Evolutionary conservation across 2,113 vertebrate genomes (phyloP).

Genomic region (Pterocles orientalis): DNA sequence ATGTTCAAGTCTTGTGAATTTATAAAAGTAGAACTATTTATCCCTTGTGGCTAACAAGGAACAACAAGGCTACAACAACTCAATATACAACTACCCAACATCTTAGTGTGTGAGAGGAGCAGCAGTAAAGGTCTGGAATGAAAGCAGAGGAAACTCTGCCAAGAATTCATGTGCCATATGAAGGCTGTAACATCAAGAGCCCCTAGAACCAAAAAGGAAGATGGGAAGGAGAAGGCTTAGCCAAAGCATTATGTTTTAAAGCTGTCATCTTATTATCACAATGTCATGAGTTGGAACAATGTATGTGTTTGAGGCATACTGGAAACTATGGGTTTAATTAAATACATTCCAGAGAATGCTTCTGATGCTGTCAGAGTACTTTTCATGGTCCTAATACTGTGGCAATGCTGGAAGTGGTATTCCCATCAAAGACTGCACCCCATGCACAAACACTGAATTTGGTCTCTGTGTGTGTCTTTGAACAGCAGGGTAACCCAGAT

Average conservation of each 20-base stretch:
- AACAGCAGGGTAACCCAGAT: not conserved
- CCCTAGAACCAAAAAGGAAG: constrained; percentile 4
- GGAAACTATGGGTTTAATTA: constrained; percentile 26
- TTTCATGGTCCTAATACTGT: not conserved
- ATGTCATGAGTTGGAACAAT: constrained; percentile 38
- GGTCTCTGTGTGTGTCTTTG: not conserved
- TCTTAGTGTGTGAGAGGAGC: constrained; percentile 11
- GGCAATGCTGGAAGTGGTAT: not conserved
- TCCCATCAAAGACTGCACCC: not conserved
- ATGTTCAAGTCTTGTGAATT: not conserved
- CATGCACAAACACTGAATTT: not conserved
- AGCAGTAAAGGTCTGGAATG: constrained; percentile 4
- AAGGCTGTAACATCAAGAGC: constrained; percentile 45
- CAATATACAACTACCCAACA: not conserved
- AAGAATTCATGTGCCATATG: constrained; percentile 30
- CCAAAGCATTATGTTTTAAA: constrained; percentile 35
- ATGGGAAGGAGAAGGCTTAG: constrained; percentile 29
- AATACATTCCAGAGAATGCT: not conserved
- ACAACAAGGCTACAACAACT: constrained; percentile 37
- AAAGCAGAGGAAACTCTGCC: constrained; percentile 25
- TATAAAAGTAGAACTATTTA: not conserved
- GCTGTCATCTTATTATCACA: constrained; percentile 56
- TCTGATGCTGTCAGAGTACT: not conserved
- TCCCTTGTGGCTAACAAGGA: constrained; percentile 3
- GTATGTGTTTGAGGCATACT: not conserved